Evolutionary conservation across 2,113 vertebrate genomes (phyloP).

Genomic region (Xiphophorus couchianus): DNA sequence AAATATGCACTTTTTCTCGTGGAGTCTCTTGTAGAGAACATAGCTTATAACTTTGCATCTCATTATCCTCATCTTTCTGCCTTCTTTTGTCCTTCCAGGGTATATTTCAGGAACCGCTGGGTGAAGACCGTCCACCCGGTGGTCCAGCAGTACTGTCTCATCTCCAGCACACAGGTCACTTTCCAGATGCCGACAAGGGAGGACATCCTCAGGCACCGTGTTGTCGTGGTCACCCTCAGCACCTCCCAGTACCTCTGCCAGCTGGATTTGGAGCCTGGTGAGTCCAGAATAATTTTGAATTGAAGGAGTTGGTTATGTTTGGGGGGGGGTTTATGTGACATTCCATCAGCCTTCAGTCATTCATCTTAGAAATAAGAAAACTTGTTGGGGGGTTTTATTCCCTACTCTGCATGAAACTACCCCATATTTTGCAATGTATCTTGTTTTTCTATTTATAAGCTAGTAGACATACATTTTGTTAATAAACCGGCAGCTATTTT

Average conservation of each 20-base stretch:
- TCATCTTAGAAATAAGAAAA: too few species aligned
- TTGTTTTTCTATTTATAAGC: not conserved
- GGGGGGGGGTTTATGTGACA: not conserved
- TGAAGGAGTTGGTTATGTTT: not conserved
- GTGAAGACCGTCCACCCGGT: constrained; percentile 98
- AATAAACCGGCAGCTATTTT: not conserved
- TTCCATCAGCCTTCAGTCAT: not conserved
- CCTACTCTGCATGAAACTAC: not conserved
- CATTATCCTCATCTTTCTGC: constrained; percentile 1
- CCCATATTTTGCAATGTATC: not conserved
- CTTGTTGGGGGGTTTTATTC: not conserved
- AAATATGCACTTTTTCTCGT: too few species aligned
- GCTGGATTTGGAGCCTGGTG: constrained; percentile 96
- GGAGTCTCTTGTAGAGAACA: too few species aligned
- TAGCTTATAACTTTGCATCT: not conserved
- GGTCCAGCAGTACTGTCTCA: constrained; percentile 99
- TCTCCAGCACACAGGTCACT: constrained; percentile 93
- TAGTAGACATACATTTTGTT: not conserved
- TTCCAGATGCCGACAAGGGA: constrained; percentile 99
- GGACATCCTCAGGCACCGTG: constrained; percentile 93
- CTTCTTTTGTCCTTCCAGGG: constrained; percentile 78
- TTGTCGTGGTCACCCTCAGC: constrained; percentile 96
- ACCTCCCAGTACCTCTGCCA: constrained; percentile 99
- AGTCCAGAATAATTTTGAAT: constrained; percentile 36
- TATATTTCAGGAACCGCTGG: constrained; percentile 99